Evolutionary conservation across 2,888 invertebrate genomes (phyloP).

Genomic region (Drosophila macrospina): DNA sequence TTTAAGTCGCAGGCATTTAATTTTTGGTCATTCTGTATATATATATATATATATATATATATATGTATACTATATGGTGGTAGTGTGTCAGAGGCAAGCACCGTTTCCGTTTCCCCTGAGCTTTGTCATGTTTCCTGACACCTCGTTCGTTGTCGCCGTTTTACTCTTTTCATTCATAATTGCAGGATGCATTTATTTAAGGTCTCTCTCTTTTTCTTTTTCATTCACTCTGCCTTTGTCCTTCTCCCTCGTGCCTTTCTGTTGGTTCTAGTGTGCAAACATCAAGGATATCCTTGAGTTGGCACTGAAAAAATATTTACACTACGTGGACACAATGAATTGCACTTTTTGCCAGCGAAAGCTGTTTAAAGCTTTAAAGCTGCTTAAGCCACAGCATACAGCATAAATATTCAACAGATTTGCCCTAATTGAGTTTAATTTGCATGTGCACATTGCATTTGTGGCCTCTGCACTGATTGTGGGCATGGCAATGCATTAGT

Average conservation of each 20-base stretch:
- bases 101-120: conserved; percentile 54
- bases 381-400: conserved; percentile 11
- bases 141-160: conserved; percentile 48
- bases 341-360: conserved; percentile 44
- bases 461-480: not conserved
- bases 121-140: conserved; percentile 55
- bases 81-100: conserved; percentile 32
- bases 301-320: conserved; percentile 74
- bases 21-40: conserved; percentile 35
- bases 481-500: conserved; percentile 25
- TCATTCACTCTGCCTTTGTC: conserved; percentile 2
- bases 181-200: conserved; percentile 76
- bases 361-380: conserved; percentile 37
- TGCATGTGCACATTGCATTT: conserved; percentile 33
- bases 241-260: not conserved
- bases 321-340: conserved; percentile 28
- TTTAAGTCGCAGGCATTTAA: conserved; percentile 47
- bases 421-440: conserved; percentile 48
- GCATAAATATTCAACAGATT: conserved; percentile 40
- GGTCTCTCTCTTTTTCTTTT: conserved; percentile 19
- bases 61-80: not conserved
- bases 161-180: conserved; percentile 69
- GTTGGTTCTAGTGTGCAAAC: conserved; percentile 54
- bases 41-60: conserved; percentile 10
- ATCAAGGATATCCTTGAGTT: conserved; percentile 80